Base-by-base conservation (phyloP, 2,797 vertebrate genomes). In the Vespertilio murinus region DNA sequence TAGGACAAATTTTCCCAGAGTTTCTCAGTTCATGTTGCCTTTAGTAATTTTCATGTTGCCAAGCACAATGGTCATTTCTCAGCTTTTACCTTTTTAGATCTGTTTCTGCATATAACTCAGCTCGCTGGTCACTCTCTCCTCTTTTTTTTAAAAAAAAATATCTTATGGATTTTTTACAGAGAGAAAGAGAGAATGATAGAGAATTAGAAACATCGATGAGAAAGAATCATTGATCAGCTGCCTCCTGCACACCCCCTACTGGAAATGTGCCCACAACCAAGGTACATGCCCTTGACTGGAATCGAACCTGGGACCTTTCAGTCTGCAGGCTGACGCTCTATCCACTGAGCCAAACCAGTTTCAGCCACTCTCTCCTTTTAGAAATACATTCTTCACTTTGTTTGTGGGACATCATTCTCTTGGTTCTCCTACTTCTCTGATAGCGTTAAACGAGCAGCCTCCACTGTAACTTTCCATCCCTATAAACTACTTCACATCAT, bases 341-440 rank as follows among this genome's bases (percentile, higher is more conserved):
- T n/a, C n/a, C n/a, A n/a, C n/a, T n/a, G n/a, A n/a, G n/a, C n/a
- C n/a, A n/a, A n/a, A n/a, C n/a, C n/a, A n/a, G n/a, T n/a, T n/a
- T n/a, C n/a, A n/a, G n/a, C n/a, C 25, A 54, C 20, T 23, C 59
- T 54, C 20, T 90, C 22, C 22, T 88, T 35, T 89, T 2, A 16
- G 74, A 94, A 90, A 93, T 20, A 23, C 2, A 30, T 85, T 96
- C 25, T 84, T 71, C 23, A 59, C 40, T 75, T 85, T 70, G 23
- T 69, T 84, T 94, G 40, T 69, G n/a, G 70, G 35, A 88, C 74
- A 38, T 33, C 42, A 38, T 88, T 85, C 2, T 79, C 47, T 81
- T 52, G 9, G 59, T 33, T 94, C 4, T 82, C 40, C 8, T 56
- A 3, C 33, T 52, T 56, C 18, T 88, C 49, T 81, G 47, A 67